phyloP scores from a whole-genome alignment of 2,888 invertebrate species.

The Amorpha juglandis region DNA sequence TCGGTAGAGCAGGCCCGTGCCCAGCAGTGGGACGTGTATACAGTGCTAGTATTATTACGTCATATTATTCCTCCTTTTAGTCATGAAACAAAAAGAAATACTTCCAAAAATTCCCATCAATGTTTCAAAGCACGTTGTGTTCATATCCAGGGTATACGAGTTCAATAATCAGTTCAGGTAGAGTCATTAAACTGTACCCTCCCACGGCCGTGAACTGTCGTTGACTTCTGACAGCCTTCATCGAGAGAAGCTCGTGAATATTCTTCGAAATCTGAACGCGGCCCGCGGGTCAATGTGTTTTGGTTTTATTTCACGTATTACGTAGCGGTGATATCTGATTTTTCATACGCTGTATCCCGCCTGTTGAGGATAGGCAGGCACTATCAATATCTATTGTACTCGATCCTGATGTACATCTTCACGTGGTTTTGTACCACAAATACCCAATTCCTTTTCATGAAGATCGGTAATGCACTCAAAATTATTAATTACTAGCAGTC shows the following conservation, averaged over 20 bases:
- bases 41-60: too few relatives aligned
- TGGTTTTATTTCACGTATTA: neutral
- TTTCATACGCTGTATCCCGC: too few relatives aligned
- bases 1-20: too few relatives aligned
- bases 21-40: too few relatives aligned
- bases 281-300: neutral
- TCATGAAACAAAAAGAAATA: neutral
- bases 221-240: neutral
- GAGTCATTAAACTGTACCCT: neutral
- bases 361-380: too few relatives aligned
- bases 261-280: neutral
- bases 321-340: too few relatives aligned
- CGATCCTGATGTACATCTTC: too few relatives aligned
- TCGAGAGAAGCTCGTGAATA: neutral
- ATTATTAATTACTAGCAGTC: too few relatives aligned
- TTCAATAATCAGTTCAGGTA: neutral
- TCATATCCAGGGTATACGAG: neutral
- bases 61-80: neutral
- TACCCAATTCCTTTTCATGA: too few relatives aligned
- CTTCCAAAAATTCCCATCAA: neutral
- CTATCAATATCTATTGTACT: too few relatives aligned
- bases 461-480: too few relatives aligned
- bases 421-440: too few relatives aligned
- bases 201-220: constrained; percentile 7
- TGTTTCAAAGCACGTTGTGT: neutral